Base-by-base conservation (phyloP, 2,888 invertebrate species). In the Plebejus argus region DNA sequence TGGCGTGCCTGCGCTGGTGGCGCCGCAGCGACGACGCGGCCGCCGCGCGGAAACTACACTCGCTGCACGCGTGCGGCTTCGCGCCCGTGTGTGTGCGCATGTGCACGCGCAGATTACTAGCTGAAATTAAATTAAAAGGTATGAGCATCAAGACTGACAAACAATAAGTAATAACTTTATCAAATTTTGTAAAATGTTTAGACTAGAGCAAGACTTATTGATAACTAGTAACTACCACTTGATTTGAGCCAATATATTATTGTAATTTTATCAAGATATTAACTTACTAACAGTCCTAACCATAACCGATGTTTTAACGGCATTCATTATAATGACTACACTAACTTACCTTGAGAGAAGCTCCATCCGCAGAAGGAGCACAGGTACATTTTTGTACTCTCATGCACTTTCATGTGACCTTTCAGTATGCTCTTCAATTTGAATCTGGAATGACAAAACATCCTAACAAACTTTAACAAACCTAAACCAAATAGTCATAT, bases 291-390 rank as follows among this genome's bases (percentile, higher is more conserved):
- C 8, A 8, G 8, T 39, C 39, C 39, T 39, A 8, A 39, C 39
- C 8, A 39, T 39, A 8, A 35, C 35, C 7, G 7, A 39, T 39
- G 8, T 39, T 39, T 35, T 39, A 39, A 39, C n/a, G 7, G 10
- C n/a, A 56, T 56, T 56, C 1, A 7, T 20, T 58, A n/a, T n/a
- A 3, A 23, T 20, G 0, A 20, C 33, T 35, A 6, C 39, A 39
- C 8, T 8, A 12, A 23, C 10, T 81, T 79, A 92, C 93, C 90
- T 84, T 91, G 91, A 3, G 88, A 85, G 78, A 93, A 92, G 28
- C 91, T 87, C 86, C 88, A 88, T 1, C 94, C 94, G 77, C 94
- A 94, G 76, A 88, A 87, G 8, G 86, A 89, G 79, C 94, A 94
- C 20, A 94, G 83, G 79, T 87, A 89, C 70, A 86, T 88, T 77